phyloP scores from a whole-genome alignment of 1,140 invertebrate genomes.

The Sipha flava region DNA sequence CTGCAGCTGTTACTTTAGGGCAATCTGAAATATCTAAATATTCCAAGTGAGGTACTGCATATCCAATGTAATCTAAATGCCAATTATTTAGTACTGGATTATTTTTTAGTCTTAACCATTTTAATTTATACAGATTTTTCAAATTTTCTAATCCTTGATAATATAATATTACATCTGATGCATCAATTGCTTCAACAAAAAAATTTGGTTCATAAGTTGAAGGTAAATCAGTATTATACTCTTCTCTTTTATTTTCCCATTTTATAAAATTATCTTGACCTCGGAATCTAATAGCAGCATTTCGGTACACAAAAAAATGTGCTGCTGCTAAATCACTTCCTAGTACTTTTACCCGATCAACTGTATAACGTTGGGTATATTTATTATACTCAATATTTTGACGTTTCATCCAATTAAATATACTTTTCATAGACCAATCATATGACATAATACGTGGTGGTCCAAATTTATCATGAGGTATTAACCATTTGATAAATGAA shows the following conservation, averaged over 20 bases:
- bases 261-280: slow-evolving; percentile 51
- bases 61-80: slow-evolving; percentile 57
- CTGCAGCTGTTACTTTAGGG: slow-evolving; percentile 53
- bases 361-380: slow-evolving; percentile 34
- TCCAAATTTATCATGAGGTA: background rate
- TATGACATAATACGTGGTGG: background rate
- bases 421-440: slow-evolving; percentile 10
- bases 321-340: slow-evolving; percentile 65
- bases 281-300: slow-evolving; percentile 60
- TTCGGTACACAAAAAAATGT: slow-evolving; percentile 59
- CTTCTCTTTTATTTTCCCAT: slow-evolving; percentile 46
- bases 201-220: slow-evolving; percentile 47
- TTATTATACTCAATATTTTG: background rate
- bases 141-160: slow-evolving; percentile 67
- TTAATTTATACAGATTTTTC: slow-evolving; percentile 51
- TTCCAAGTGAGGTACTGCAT: slow-evolving; percentile 54
- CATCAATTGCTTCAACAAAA: slow-evolving; percentile 60
- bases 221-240: slow-evolving; percentile 49
- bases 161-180: slow-evolving; percentile 50
- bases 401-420: background rate
- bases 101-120: slow-evolving; percentile 56
- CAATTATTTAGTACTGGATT: slow-evolving; percentile 65
- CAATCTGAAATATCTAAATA: slow-evolving; percentile 67
- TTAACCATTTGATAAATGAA: background rate
- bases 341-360: slow-evolving; percentile 39